Evolutionary conservation across 2,113 vertebrate species (phyloP).

Genomic region (Rattus rattus): DNA sequence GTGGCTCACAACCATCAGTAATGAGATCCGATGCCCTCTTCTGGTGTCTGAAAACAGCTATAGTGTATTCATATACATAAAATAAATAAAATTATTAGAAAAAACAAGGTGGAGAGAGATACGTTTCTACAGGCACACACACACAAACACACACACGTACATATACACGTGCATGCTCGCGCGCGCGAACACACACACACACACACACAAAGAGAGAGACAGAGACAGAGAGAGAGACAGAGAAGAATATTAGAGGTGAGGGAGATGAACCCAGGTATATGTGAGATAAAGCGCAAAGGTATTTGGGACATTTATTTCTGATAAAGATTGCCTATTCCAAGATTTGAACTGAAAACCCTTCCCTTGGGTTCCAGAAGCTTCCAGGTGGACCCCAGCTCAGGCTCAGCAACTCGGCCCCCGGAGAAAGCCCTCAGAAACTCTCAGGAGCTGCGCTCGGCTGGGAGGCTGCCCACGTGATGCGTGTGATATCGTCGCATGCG

Average conservation of each 20-base stretch:
- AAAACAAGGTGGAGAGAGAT: too few species aligned
- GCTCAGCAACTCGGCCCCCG: background rate
- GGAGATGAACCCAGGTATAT: background rate
- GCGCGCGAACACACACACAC: too few species aligned
- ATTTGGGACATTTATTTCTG: slow-evolving; percentile 53
- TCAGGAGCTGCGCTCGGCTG: background rate
- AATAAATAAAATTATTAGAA: too few species aligned
- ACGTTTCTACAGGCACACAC: too few species aligned
- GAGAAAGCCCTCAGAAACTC: background rate
- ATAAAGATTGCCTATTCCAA: background rate
- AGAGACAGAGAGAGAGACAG: too few species aligned
- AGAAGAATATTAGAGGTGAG: background rate
- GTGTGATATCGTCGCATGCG: slow-evolving; percentile 75
- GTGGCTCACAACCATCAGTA: too few species aligned
- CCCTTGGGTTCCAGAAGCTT: background rate
- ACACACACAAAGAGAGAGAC: background rate
- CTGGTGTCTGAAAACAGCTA: too few species aligned
- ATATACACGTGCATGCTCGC: too few species aligned
- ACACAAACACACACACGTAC: too few species aligned
- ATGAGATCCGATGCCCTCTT: too few species aligned
- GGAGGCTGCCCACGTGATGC: slow-evolving; percentile 73
- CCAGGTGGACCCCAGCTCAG: too few species aligned
- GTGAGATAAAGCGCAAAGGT: background rate
- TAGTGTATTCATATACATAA: too few species aligned
- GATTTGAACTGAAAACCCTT: background rate